phyloP scores from a whole-genome alignment of 1,140 invertebrate species.

The Drosophila nannoptera region DNA sequence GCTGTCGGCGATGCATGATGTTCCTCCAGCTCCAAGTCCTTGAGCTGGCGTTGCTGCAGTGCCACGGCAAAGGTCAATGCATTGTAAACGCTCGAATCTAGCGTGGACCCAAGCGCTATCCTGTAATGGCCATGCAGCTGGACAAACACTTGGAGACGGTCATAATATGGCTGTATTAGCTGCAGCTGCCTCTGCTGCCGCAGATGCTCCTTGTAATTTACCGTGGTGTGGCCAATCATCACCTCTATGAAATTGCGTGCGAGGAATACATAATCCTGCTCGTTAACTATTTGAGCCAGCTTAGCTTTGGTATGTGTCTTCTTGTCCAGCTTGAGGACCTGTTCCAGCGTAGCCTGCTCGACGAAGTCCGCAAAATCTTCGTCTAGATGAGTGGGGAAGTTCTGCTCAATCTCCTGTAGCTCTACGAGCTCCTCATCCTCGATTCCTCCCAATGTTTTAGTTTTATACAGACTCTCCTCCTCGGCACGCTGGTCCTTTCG shows the following conservation, averaged over 20 bases:
- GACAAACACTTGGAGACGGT: conserved; percentile 64
- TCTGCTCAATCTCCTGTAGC: conserved; percentile 84
- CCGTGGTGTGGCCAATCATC: conserved; percentile 58
- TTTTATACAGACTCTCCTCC: conserved; percentile 90
- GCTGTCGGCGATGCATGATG: not conserved
- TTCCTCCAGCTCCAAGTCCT: conserved; percentile 47
- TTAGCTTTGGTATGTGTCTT: conserved; percentile 51
- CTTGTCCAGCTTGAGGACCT: conserved; percentile 64
- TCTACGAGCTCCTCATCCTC: conserved; percentile 88
- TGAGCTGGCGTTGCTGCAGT: conserved; percentile 58
- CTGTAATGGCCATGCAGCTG: conserved; percentile 61
- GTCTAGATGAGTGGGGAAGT: conserved; percentile 89
- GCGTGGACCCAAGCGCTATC: conserved; percentile 40
- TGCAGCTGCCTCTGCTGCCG: conserved; percentile 31
- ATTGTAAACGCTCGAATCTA: conserved; percentile 64
- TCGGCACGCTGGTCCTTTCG: conserved; percentile 85
- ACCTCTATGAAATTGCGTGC: conserved; percentile 64
- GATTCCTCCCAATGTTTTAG: conserved; percentile 84
- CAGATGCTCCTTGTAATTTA: conserved; percentile 43
- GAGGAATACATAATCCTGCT: conserved; percentile 70
- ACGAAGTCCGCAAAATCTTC: conserved; percentile 85
- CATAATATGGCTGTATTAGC: conserved; percentile 48
- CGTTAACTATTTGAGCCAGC: conserved; percentile 57
- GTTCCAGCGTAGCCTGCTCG: conserved; percentile 75
- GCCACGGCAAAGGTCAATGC: conserved; percentile 58